These are phyloP conservation scores for Gymnoscelis rufifasciata DNA, from an alignment of 2,888 invertebrate species.

Conservation along the genomic window DNA sequence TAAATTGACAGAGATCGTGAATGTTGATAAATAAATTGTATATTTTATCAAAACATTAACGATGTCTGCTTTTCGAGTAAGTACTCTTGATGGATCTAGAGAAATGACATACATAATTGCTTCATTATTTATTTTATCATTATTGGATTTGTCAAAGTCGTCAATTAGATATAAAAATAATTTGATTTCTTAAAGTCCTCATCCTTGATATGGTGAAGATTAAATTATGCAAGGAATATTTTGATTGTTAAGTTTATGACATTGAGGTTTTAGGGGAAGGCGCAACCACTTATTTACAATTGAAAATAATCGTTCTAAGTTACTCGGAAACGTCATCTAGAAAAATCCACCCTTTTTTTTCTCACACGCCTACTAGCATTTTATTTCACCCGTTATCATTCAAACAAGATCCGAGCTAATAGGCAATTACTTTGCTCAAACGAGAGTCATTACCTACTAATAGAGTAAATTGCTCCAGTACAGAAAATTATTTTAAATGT, in stretches of 20 bases:
- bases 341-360: not conserved
- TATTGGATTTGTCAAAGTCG: not conserved
- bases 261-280: too few species aligned
- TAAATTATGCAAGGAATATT: too few species aligned
- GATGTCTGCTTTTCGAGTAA: slow-evolving; percentile 6
- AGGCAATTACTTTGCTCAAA: slow-evolving; percentile 38
- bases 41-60: too few species aligned
- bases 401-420: slow-evolving; percentile 34
- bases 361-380: slow-evolving; percentile 1
- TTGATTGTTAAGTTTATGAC: too few species aligned
- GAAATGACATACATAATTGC: not conserved
- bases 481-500: slow-evolving; percentile 44
- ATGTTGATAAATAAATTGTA: too few species aligned
- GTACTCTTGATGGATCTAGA: not conserved
- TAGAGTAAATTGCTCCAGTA: slow-evolving; percentile 37
- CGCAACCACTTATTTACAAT: too few species aligned
- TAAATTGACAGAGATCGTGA: too few species aligned
- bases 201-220: too few species aligned
- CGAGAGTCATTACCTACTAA: slow-evolving; percentile 46
- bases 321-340: too few species aligned
- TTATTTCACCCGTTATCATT: slow-evolving; percentile 35
- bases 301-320: too few species aligned
- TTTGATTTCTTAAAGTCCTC: too few species aligned
- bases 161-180: too few species aligned
- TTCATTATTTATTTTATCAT: not conserved